phyloP scores from a whole-genome alignment of 2,113 vertebrate genomes.

The Cyphomyrus plagiostoma region DNA sequence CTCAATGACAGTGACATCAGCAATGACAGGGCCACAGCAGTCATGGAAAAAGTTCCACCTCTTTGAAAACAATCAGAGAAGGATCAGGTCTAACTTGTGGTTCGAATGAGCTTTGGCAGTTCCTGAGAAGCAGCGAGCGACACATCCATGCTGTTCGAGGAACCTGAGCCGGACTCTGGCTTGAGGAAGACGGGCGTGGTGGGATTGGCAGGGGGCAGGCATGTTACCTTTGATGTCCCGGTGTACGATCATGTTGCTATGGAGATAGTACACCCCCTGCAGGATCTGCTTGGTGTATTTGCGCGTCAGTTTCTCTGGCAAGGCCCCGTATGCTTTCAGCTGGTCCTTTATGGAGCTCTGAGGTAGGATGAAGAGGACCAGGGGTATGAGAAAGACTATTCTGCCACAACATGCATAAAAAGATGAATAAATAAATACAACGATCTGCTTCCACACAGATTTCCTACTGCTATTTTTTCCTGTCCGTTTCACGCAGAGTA shows the following conservation, averaged over 20 bases:
- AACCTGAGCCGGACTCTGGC: background rate
- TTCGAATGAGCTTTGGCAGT: background rate
- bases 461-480: background rate
- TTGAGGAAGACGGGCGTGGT: background rate
- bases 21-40: background rate
- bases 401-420: background rate
- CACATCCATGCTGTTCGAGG: background rate
- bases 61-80: background rate
- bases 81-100: background rate
- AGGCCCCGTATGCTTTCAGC: slow-evolving; percentile 78
- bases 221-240: slow-evolving; percentile 83
- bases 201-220: slow-evolving; percentile 17
- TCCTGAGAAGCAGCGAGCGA: background rate
- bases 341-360: slow-evolving; percentile 90
- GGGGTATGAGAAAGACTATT: background rate
- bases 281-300: slow-evolving; percentile 84
- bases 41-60: background rate
- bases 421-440: background rate
- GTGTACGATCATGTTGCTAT: slow-evolving; percentile 93
- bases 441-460: background rate
- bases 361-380: slow-evolving; percentile 10
- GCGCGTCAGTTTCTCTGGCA: slow-evolving; percentile 82
- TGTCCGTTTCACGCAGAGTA: background rate
- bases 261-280: slow-evolving; percentile 83
- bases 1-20: background rate